Base-by-base conservation (phyloP, 2,888 invertebrate species). In the Drosophila mimetica region DNA sequence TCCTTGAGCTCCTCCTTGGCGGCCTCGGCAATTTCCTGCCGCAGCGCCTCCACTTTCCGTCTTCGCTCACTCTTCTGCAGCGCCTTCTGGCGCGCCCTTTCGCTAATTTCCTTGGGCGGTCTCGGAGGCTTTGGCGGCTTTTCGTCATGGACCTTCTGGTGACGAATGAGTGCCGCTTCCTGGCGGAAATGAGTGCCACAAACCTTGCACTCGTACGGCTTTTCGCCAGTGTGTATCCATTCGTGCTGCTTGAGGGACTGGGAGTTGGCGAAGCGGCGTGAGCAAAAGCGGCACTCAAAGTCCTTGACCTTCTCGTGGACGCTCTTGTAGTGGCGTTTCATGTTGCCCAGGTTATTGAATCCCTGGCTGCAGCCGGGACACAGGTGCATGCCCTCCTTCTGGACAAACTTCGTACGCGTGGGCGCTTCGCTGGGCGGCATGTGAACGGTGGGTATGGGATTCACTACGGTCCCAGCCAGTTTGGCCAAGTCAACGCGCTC, bases 181-280 rank as follows among this genome's bases (percentile, higher is more conserved):
- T 91, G 91, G 1, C 91, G 90, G 54, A 91, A 91, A 16, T 88
- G 80, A 6, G 87, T 90, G 16, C 82, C 86, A 37, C 91, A 91
- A 5, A 74, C 76, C 3, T 77, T 75, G 52, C 91, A 91, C 25
- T 73, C 89, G 57, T 91, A 89, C 0, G 91, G 91, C 36, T 91
- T 91, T 50, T 91, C 91, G 0, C 91, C 91, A 0, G 91, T 91
- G 36, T 91, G 91, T 2, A 90, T 91, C 91, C 91, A 91, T 67
- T 90, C 90, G 54, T 91, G 91, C 60, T 91, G 91, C 54, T 91
- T 91, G 0, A 91, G 73, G 0, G 91, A 91, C 53, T 91, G 91
- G 0, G 91, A 90, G 72, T 91, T 91, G 8, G 91, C 91, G 57
- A 91, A 91, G 2, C 90, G 88, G 18, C 90, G 88, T 1, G 90